A percentile compares a stretch with the other conserved stretches of the same genome.
Evolutionary conservation across 2,888 invertebrate species (phyloP).

Genomic region (Mesorhabditis spiculigera): DNA sequence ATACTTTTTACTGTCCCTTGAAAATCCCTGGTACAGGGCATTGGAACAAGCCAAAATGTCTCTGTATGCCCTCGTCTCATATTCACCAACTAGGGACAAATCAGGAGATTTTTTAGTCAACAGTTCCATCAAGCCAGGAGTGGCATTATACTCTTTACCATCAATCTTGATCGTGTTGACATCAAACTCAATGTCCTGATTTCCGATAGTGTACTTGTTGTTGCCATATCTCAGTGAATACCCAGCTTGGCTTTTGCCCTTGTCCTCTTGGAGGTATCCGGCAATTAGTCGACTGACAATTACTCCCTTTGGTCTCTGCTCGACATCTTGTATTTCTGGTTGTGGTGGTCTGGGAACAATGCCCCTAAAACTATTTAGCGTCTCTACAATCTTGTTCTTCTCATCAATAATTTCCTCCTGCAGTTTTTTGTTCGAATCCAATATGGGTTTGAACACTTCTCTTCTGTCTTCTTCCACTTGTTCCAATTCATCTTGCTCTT

Average conservation of each 20-base stretch:
- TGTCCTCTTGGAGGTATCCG: constrained; percentile 30
- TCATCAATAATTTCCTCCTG: constrained; percentile 40
- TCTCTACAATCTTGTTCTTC: constrained; percentile 36
- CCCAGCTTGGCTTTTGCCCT: no score
- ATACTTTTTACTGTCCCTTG: no score
- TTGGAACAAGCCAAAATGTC: no score
- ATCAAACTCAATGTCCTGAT: no score
- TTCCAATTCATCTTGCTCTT: constrained; percentile 29
- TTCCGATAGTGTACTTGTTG: no score
- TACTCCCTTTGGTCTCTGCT: constrained; percentile 9
- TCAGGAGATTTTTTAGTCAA: constrained; percentile 37
- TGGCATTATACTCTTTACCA: constrained; percentile 20
- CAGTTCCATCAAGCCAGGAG: constrained; percentile 33
- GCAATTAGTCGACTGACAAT: constrained; percentile 27
- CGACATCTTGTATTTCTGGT: constrained; percentile 14
- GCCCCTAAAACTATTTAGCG: constrained; percentile 24
- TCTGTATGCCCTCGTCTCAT: no score
- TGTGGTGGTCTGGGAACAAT: constrained; percentile 13
- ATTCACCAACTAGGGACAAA: no score
- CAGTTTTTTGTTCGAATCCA: constrained; percentile 35
- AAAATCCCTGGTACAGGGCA: no score
- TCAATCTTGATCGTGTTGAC: no score
- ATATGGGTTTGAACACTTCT: constrained; percentile 37
- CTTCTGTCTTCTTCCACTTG: constrained; percentile 33
- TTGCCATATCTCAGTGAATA: no score